Evolutionary conservation across 2,888 invertebrate genomes (phyloP).

Genomic region (Apeira syringaria): DNA sequence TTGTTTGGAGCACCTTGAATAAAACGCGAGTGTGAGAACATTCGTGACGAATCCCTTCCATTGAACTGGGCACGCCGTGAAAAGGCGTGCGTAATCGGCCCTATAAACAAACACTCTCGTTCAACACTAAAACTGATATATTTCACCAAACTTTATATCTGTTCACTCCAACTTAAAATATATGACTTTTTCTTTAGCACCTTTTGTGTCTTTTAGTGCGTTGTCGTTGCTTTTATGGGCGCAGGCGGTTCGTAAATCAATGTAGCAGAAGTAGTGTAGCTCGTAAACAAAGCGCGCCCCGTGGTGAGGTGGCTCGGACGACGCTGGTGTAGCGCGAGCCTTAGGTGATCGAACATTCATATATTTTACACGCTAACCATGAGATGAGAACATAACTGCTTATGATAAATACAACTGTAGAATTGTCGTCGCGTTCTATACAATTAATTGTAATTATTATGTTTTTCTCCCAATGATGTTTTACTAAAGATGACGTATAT

Average conservation of each 20-base stretch:
- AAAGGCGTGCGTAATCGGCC: constrained; percentile 74
- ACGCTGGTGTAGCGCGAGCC: background rate
- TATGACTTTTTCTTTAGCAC: constrained; percentile 82
- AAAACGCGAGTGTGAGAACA: constrained; percentile 43
- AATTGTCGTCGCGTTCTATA: too few relatives aligned
- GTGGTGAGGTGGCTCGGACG: constrained; percentile 40
- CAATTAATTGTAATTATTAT: too few relatives aligned
- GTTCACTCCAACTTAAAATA: constrained; percentile 78
- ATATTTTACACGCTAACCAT: background rate
- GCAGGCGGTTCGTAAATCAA: constrained; percentile 80
- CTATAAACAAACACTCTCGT: constrained; percentile 78
- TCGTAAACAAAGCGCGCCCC: constrained; percentile 74
- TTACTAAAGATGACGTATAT: too few relatives aligned
- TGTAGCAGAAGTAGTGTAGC: constrained; percentile 77
- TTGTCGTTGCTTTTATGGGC: constrained; percentile 79
- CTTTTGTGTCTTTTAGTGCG: constrained; percentile 82
- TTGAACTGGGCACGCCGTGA: constrained; percentile 45
- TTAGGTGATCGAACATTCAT: background rate
- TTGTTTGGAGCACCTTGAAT: constrained; percentile 2
- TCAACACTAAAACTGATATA: constrained; percentile 79
- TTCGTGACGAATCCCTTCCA: constrained; percentile 53
- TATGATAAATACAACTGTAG: too few relatives aligned
- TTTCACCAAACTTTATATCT: constrained; percentile 80
- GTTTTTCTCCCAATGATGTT: too few relatives aligned
- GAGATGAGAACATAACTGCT: too few relatives aligned